Base-by-base conservation (phyloP, 2,888 invertebrate species). In the Cancer borealis region DNA sequence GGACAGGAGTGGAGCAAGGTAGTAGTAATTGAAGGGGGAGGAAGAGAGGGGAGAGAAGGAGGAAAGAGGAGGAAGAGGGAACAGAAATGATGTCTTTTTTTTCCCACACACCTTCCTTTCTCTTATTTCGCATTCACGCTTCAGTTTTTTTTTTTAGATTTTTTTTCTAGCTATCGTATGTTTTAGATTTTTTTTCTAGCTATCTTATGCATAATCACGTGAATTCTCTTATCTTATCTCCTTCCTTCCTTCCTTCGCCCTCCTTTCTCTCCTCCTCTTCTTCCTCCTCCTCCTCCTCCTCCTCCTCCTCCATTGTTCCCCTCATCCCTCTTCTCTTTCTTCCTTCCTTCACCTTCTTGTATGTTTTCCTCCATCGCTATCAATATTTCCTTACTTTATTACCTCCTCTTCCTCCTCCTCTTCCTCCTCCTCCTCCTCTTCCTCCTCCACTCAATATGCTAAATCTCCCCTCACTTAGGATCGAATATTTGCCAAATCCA, bases 381-480 rank as follows among this genome's bases (percentile, higher is more conserved):
- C 54, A 54, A 54, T 54, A 54, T 54, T 54, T 12, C 54, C n/a
- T n/a, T n/a, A n/a, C 21, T n/a, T 66, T n/a, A 66, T 14, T n/a
- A 66, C 12, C 12, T 79, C 30, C 30, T 30, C 12, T 12, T 30
- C 30, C 79, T 79, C 30, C 30, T 79, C 79, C 30, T 79, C 79
- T 30, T 79, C 79, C 79, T 79, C 79, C 79, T 79, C 49, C 88
- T 88, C 88, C 49, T 79, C 79, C 30, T 79, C 79, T 14, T 79
- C 79, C 30, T 79, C 79, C 30, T 79, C 79, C 30, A n/a, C 66
- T 66, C 54, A 54, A 54, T 54, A 54, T 12, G 54, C 54, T 17
- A 54, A 12, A 54, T 12, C 17, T 21, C 60, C 60, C 60, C 12
- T 66, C 60, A 14, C 14, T 17, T 4, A 21, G 17, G 60, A 66